Evolutionary conservation across 2,888 invertebrate genomes (phyloP), one percentile per base, ranked within the genome.

Genomic region (Omphaloscelis lunosa): DNA sequence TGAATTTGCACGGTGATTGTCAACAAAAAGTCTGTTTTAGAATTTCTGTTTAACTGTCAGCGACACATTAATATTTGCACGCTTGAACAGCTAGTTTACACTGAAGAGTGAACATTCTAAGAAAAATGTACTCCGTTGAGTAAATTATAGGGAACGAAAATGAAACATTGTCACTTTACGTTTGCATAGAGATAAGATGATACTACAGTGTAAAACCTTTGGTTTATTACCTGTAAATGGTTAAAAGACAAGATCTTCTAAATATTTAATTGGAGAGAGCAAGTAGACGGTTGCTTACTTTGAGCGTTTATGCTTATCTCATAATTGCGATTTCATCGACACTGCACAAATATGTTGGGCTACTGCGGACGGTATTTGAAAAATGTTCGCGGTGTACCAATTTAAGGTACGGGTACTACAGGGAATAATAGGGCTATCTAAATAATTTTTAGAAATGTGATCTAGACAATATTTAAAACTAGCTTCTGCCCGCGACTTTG

Each of bases 271-370:
- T 82, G 70, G 83, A 53, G 56, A 84, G 85, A 69, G 63, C 69
- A 71, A 73, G 56, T 67, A 59, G 48, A 59, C 29, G 75, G 59
- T 66, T 61, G 71, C 63, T 79, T 65, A 65, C 68, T 80, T 41
- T 67, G 66, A 70, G 27, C 58, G 34, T 61, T 75, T 83, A 75
- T 72, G 83, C 62, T 79, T 86, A 86, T 84, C 83, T 71, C 12
- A 79, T 79, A 73, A 86, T 83, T 83, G 83, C 63, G 75, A 86
- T 84, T 72, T 83, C 70, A 86, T 84, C 83, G 78, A 70, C 77
- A 85, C 83, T 67, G 51, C 17, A 63, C 27, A 71, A 68, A 67
- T 82, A 82, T 63, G 72, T 72, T 63, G 66, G 59, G 69, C 67
- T 83, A 71, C 56, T 56, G 48, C 67, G 53, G 51, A 45, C 15